Evolutionary conservation across 2,113 vertebrate species (phyloP).

Genomic region (Pampusana beccarii): DNA sequence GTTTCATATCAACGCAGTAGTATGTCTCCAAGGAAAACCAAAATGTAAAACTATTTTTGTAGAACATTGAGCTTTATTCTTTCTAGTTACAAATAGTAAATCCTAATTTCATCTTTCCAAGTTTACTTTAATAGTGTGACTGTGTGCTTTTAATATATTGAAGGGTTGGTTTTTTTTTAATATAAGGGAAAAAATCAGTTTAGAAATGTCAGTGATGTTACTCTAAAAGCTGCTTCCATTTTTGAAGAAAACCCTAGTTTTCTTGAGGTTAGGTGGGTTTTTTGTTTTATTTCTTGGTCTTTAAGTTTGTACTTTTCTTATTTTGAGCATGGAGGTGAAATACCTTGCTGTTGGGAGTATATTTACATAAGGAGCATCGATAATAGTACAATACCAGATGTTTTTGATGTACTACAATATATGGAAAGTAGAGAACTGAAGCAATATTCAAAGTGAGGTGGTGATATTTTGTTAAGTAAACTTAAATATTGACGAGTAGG

Average conservation of each 20-base stretch:
- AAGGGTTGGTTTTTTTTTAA: not conserved
- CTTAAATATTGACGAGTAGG: not conserved
- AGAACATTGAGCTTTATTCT: not conserved
- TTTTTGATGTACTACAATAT: not conserved
- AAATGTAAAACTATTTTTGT: not conserved
- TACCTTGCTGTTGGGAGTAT: not conserved
- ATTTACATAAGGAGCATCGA: not conserved
- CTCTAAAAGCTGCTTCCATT: not conserved
- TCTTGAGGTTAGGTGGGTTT: not conserved
- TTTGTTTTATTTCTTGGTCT: not conserved
- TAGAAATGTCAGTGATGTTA: not conserved
- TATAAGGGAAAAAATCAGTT: not conserved
- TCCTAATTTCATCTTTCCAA: not conserved
- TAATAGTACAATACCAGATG: not conserved
- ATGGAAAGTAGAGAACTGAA: not conserved
- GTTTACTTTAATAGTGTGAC: not conserved
- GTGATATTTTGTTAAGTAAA: not conserved
- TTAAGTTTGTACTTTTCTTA: not conserved
- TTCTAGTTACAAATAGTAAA: not conserved
- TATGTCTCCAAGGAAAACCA: not conserved
- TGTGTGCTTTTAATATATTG: not conserved
- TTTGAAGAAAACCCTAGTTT: not conserved
- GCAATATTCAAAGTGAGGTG: not conserved
- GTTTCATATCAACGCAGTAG: not conserved
- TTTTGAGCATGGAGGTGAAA: not conserved